A percentile compares a stretch with the other conserved stretches of the same genome.
phyloP scores from a whole-genome alignment of 2,113 vertebrate genomes.

The Siphamia tubifer region DNA sequence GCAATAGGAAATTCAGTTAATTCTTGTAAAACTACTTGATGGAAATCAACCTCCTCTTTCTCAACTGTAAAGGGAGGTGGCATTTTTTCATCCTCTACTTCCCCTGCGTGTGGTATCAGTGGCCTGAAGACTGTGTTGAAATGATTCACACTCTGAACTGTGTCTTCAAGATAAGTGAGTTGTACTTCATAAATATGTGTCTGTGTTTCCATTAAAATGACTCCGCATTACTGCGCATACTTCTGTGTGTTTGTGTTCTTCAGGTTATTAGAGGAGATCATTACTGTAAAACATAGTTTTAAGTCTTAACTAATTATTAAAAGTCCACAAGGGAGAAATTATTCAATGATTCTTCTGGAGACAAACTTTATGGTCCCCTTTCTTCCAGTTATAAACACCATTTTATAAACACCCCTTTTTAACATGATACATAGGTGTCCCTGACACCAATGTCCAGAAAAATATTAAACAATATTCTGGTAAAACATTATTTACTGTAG shows the following conservation, averaged over 20 bases:
- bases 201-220: too few species aligned
- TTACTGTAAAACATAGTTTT: neutral
- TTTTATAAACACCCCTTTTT: too few species aligned
- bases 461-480: too few species aligned
- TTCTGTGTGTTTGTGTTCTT: neutral
- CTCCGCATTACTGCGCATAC: neutral
- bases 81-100: slow-evolving; percentile 56
- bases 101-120: slow-evolving; percentile 54
- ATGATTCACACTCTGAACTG: slow-evolving; percentile 43
- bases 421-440: too few species aligned
- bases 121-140: slow-evolving; percentile 45
- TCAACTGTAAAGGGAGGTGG: slow-evolving; percentile 37
- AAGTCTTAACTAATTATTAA: too few species aligned
- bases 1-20: slow-evolving; percentile 42
- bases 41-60: slow-evolving; percentile 41
- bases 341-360: too few species aligned
- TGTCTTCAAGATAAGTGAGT: slow-evolving; percentile 23
- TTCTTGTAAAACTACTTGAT: slow-evolving; percentile 14
- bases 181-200: neutral
- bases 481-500: too few species aligned
- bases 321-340: too few species aligned
- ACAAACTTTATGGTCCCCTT: too few species aligned
- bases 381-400: too few species aligned
- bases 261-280: too few species aligned
- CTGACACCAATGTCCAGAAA: too few species aligned